A percentile compares a stretch with the other conserved stretches of the same genome.
Conservation (phyloP, 2,113 vertebrate species). For the Nothocercus julius region DNA sequence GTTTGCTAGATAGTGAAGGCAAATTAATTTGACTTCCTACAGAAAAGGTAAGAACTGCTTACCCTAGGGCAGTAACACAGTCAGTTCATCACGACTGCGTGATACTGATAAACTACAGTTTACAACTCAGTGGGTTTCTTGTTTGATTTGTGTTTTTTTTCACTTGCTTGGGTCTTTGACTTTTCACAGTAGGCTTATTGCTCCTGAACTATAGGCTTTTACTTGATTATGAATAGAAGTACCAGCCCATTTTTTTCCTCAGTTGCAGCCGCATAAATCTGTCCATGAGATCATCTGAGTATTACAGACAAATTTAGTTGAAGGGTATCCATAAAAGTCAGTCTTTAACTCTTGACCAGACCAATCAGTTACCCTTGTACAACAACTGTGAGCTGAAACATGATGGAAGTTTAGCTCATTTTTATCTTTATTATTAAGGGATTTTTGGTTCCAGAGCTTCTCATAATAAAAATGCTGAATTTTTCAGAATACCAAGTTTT, state of each 20-base stretch:
- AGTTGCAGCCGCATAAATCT: background rate
- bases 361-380: background rate
- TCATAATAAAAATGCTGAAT: background rate
- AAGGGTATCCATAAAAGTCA: background rate
- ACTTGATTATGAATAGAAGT: slow-evolving; percentile 28
- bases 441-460: background rate
- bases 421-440: background rate
- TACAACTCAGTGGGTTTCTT: slow-evolving; percentile 47
- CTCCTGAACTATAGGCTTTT: slow-evolving; percentile 3
- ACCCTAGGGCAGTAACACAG: slow-evolving; percentile 32
- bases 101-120: slow-evolving; percentile 60
- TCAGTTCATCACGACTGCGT: slow-evolving; percentile 38
- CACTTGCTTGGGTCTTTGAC: slow-evolving; percentile 23
- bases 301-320: background rate
- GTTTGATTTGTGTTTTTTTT: slow-evolving; percentile 40
- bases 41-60: slow-evolving; percentile 60
- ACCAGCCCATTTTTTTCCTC: background rate
- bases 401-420: background rate
- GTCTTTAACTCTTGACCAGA: background rate
- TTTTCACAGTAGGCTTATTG: slow-evolving; percentile 11
- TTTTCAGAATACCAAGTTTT: background rate
- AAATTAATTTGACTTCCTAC: slow-evolving; percentile 62
- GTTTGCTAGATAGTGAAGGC: slow-evolving; percentile 52
- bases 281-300: background rate
- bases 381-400: background rate